Evolutionary conservation across 1,140 invertebrate species (phyloP), one percentile per base, ranked within the genome.

Genomic region (Penaeus vannamei): DNA sequence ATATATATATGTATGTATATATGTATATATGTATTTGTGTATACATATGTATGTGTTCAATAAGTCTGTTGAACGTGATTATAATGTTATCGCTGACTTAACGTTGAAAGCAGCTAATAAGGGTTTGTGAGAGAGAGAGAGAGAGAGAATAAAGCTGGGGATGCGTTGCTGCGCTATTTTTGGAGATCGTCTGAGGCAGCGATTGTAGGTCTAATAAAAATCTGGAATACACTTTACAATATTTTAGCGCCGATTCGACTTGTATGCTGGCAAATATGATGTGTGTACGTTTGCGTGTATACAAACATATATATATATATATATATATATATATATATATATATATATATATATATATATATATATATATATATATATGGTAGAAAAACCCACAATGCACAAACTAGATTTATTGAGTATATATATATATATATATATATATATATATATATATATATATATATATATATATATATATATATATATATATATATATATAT

Each of bases 381-480:
- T n/a, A n/a, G n/a, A n/a, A n/a, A n/a, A n/a, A n/a, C n/a, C n/a
- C n/a, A n/a, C n/a, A n/a, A n/a, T n/a, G n/a, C n/a, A n/a, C n/a
- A n/a, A n/a, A n/a, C n/a, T n/a, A n/a, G n/a, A n/a, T n/a, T n/a
- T n/a, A n/a, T n/a, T n/a, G n/a, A n/a, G n/a, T n/a, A n/a, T n/a
- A n/a, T n/a, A n/a, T n/a, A n/a, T n/a, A n/a, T n/a, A n/a, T n/a
- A n/a, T n/a, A n/a, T n/a, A n/a, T n/a, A n/a, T n/a, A n/a, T n/a
- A 7, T 22, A 69, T 69, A 69, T 69, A 69, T 69, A 69, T 69
- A 69, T 69, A 69, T 69, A 69, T 69, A 69, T 69, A 69, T 69
- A 69, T 69, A 69, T 69, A 69, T 69, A 69, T 69, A 69, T 69
- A 69, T 69, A 69, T 69, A 69, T 69, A 69, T 69, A 69, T 69